These are phyloP conservation scores for Watersipora subatra DNA, from an alignment of 1,140 invertebrate genomes.

Conservation along the genomic window DNA sequence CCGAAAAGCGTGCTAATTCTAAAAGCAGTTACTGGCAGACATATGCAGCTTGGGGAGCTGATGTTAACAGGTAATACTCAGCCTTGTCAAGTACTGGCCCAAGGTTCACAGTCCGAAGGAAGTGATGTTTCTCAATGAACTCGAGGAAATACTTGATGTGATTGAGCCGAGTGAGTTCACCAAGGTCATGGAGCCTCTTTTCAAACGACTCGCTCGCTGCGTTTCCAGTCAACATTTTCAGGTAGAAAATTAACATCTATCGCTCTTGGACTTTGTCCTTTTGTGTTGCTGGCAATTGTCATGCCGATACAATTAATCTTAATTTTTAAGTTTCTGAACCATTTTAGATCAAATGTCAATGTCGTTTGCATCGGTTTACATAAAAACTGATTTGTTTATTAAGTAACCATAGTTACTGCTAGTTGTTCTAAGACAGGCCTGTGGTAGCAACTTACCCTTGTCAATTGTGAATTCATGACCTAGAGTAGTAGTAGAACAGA, in stretches of 20 bases:
- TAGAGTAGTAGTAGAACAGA: too few species aligned
- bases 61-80: constrained; percentile 35
- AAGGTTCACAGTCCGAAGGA: constrained; percentile 47
- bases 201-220: constrained; percentile 45
- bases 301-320: background rate
- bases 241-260: constrained; percentile 31
- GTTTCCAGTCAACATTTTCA: constrained; percentile 47
- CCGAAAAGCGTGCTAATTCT: too few species aligned
- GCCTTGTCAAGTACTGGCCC: constrained; percentile 46
- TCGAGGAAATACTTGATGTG: constrained; percentile 47
- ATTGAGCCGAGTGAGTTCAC: constrained; percentile 47
- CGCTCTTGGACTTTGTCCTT: background rate
- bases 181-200: constrained; percentile 45
- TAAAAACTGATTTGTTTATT: too few species aligned
- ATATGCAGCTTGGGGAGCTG: too few species aligned
- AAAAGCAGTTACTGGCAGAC: too few species aligned
- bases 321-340: background rate
- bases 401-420: too few species aligned
- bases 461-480: too few species aligned
- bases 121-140: constrained; percentile 47
- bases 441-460: too few species aligned
- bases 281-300: background rate
- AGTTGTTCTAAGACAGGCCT: too few species aligned
- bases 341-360: too few species aligned
- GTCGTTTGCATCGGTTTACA: too few species aligned